Base-by-base conservation (phyloP, 2,888 invertebrate species). In the Margaritifera margaritifera region DNA sequence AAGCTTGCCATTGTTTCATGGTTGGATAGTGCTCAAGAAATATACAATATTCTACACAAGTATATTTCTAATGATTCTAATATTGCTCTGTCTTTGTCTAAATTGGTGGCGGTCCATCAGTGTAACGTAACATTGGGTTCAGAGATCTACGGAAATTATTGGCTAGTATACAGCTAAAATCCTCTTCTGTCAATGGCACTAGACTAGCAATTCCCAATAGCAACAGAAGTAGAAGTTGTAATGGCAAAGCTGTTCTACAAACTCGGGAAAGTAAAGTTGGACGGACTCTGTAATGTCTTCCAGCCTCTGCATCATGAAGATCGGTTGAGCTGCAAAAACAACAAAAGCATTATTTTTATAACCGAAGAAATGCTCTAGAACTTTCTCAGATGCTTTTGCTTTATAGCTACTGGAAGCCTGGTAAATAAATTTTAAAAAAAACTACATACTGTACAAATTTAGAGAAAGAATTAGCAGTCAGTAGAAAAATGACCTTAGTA, bases 171-270 rank as follows among this genome's bases (percentile, higher is more conserved):
- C 96, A 95, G 76, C 94, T 93, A 90, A 94, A 95, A 87, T 95
- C 95, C 90, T 95, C 95, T 76, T 91, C 90, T 78, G 94, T 93
- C 90, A 95, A 94, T 6, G 97, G 97, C 66, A 98, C 95, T 83
- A 99, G 92, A 65, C 97, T 95, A 64, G 98, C 97, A 72, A 96
- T 95, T 70, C 98, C 97, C 86, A 99, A 93, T 84, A 99, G 93
- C 74, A 98, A 92, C 84, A 98, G 92, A 92, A 99, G 94, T 85
- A 99, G 92, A 74, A 97, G 96, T 92, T 99, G 97, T 89, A 99
- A 95, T 65, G 98, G 98, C 80, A 98, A 92, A 27, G 97, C 96
- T 66, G 96, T 95, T 88, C 96, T 93, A 79, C 97, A 93, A 81
- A 97, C 97, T 86, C 98, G 94, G 82, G 95, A 94, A 89, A 97